Evolutionary conservation across 2,797 vertebrate genomes (phyloP).

Genomic region (Enteromius unitaeniatus): DNA sequence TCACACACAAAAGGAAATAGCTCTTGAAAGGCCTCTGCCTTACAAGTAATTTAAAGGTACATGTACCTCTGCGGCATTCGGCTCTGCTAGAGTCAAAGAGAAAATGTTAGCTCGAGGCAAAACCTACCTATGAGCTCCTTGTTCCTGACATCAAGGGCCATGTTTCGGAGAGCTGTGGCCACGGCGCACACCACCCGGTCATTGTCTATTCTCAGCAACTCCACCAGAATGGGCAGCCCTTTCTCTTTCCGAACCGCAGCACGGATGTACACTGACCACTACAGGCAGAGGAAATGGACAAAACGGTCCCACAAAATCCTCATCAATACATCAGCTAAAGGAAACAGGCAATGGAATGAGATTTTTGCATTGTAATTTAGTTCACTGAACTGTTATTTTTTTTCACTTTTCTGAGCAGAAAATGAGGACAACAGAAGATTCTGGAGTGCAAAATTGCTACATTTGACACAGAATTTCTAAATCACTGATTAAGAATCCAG

Average conservation of each 20-base stretch:
- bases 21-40: constrained; percentile 39
- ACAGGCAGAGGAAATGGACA: constrained; percentile 48
- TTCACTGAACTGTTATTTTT: neutral
- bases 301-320: neutral
- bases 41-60: constrained; percentile 46
- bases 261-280: constrained; percentile 98
- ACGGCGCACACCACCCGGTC: constrained; percentile 98
- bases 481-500: neutral
- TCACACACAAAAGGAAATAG: constrained; percentile 5
- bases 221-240: constrained; percentile 95
- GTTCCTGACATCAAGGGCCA: constrained; percentile 98
- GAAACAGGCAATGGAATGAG: neutral
- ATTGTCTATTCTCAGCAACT: constrained; percentile 96
- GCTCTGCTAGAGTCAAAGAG: constrained; percentile 35
- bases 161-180: constrained; percentile 96
- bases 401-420: neutral
- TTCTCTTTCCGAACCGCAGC: constrained; percentile 98
- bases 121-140: constrained; percentile 96
- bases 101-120: constrained; percentile 36
- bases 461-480: neutral
- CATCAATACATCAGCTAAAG: neutral
- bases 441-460: neutral
- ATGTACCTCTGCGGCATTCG: constrained; percentile 31
- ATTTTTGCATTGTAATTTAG: neutral
- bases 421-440: constrained; percentile 10